These are phyloP conservation scores for Cabera pusaria DNA, from an alignment of 2,888 invertebrate species.

Conservation along the genomic window DNA sequence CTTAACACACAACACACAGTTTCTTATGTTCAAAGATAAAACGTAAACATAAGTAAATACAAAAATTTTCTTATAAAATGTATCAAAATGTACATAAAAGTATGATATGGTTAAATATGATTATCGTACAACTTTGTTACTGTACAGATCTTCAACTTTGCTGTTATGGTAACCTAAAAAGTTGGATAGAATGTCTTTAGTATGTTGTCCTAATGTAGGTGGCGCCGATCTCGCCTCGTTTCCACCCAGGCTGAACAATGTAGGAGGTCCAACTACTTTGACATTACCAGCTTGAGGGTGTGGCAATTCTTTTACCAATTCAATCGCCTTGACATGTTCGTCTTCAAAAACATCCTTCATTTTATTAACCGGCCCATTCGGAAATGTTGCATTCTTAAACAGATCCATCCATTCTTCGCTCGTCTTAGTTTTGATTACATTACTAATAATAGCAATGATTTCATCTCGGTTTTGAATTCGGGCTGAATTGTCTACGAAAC, in stretches of 20 bases:
- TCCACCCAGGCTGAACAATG: slow-evolving; percentile 88
- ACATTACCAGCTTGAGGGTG: slow-evolving; percentile 88
- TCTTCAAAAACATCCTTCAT: slow-evolving; percentile 94
- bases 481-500: slow-evolving; percentile 87
- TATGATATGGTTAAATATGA: background rate
- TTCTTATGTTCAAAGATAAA: slow-evolving; percentile 14
- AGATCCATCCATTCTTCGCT: slow-evolving; percentile 89
- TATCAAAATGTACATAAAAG: slow-evolving; percentile 5
- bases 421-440: slow-evolving; percentile 83
- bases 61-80: slow-evolving; percentile 9
- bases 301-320: slow-evolving; percentile 87
- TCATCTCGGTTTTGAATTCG: slow-evolving; percentile 90
- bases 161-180: slow-evolving; percentile 85
- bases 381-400: slow-evolving; percentile 90
- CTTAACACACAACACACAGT: slow-evolving; percentile 10
- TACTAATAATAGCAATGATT: slow-evolving; percentile 85
- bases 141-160: slow-evolving; percentile 83
- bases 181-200: slow-evolving; percentile 87
- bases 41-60: slow-evolving; percentile 12
- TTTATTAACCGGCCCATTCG: slow-evolving; percentile 95
- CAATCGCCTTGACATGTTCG: slow-evolving; percentile 90
- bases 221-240: slow-evolving; percentile 90
- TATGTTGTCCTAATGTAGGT: slow-evolving; percentile 95
- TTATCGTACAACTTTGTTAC: slow-evolving; percentile 61
- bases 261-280: slow-evolving; percentile 93